A percentile compares a stretch with the other conserved stretches of the same genome.
These are phyloP conservation scores for Drosophila parthenogenetica DNA, from an alignment of 2,888 invertebrate species.

Conservation along the genomic window DNA sequence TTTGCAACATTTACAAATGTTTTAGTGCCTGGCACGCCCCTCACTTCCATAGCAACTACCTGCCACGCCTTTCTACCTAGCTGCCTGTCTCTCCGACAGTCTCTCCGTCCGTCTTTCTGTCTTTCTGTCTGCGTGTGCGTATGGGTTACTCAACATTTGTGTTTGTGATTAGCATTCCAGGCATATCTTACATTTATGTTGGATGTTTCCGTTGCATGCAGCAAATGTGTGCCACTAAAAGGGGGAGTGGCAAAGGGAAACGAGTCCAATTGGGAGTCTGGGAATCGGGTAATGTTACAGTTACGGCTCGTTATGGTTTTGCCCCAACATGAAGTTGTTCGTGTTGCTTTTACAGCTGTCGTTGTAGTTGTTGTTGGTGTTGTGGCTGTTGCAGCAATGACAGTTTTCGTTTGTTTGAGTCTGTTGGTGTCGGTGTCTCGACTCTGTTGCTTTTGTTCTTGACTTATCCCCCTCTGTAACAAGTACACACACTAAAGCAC, in stretches of 20 bases:
- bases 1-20: conserved; percentile 82
- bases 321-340: conserved; percentile 55
- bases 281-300: conserved; percentile 76
- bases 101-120: conserved; percentile 21
- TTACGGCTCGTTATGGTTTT: conserved; percentile 82
- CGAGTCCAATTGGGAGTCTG: conserved; percentile 36
- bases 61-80: conserved; percentile 16
- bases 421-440: conserved; percentile 36
- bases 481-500: conserved; percentile 11
- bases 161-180: conserved; percentile 81
- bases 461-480: conserved; percentile 42
- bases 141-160: conserved; percentile 35
- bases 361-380: conserved; percentile 13
- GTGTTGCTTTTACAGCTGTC: conserved; percentile 29
- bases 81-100: conserved; percentile 24
- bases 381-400: conserved; percentile 41
- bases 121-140: conserved; percentile 10
- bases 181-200: conserved; percentile 82
- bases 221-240: conserved; percentile 64
- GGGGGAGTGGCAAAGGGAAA: conserved; percentile 10
- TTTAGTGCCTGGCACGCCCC: conserved; percentile 60
- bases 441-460: conserved; percentile 64
- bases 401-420: conserved; percentile 30
- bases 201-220: conserved; percentile 80
- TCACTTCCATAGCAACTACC: background rate